Base-by-base conservation (phyloP, 2,113 vertebrate species). In the zebrafish (Danio rerio) region DNA sequence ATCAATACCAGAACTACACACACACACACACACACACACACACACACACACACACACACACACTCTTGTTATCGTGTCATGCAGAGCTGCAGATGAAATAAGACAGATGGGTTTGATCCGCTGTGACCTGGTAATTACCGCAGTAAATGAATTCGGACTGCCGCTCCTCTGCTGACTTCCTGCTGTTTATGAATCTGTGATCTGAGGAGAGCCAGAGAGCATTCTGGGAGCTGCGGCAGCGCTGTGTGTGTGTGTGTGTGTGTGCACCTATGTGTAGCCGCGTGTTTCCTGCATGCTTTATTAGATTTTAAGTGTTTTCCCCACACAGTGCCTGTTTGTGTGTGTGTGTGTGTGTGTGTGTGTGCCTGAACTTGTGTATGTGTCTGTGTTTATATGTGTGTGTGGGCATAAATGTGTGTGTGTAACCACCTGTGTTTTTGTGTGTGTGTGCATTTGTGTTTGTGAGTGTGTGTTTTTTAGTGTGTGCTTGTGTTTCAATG, bases 171-270 rank as follows among this genome's bases (percentile, higher is more conserved):
- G 16, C 42, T 45, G 42, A 45, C 43, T 45, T 66, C 63, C 63
- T 6, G 9, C 16, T 45, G 10, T 66, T 45, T 66, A n/a, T 66
- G 63, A n/a, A 45, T 66, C 42, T 66, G 61, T 63, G 61, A 63
- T 63, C 61, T 40, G 40, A 65, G 61, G 21, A 65, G 62, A 65
- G 56, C 40, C 65, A 68, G 16, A 68, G 65, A 68, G 65, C 42
- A 68, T 68, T 45, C 9, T 68, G 65, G 65, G 65, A 68, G 16
- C 63, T 66, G 31, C 3, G 31, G 31, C 31, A 3, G 31, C 31
- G 7, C 5, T 11, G 65, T 66, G 62, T 65, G 31, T 31, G 31
- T 31, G 31, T 31, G 31, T 31, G 31, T 43, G 53, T 68, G 42
- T 18, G 65, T 68, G 63, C n/a, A n/a, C n/a, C n/a, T n/a, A n/a